These are phyloP conservation scores for Trichogramma pretiosum DNA, from an alignment of 1,140 invertebrate genomes.

Conservation along the genomic window DNA sequence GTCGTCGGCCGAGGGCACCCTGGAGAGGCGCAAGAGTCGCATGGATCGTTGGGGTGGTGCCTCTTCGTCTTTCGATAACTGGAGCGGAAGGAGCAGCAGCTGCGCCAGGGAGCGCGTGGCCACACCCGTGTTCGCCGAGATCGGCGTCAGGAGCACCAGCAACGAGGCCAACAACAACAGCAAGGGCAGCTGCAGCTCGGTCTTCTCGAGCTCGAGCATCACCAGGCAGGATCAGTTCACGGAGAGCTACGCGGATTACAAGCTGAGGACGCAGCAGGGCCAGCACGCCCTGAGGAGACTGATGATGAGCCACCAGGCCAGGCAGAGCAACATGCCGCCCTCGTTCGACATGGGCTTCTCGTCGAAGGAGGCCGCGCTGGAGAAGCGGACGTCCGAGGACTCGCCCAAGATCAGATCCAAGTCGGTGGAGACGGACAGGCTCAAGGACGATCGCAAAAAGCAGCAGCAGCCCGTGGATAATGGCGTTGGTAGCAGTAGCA, in stretches of 20 bases:
- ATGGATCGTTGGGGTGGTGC: conserved; percentile 29
- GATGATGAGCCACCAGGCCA: too few relatives aligned
- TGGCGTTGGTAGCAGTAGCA: conserved; percentile 12
- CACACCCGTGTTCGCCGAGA: conserved; percentile 10
- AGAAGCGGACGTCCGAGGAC: neutral
- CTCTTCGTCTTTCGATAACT: conserved; percentile 36
- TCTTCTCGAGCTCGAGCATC: neutral
- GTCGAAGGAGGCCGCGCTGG: neutral
- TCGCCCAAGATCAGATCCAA: neutral
- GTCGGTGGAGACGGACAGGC: conserved; percentile 5
- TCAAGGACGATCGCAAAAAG: too few relatives aligned
- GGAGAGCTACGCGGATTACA: conserved; percentile 39
- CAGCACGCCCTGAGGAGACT: conserved; percentile 12
- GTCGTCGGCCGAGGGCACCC: conserved; percentile 28
- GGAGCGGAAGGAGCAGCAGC: conserved; percentile 8
- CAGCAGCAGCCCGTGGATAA: neutral
- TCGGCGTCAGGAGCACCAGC: neutral
- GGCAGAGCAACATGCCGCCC: conserved; percentile 3
- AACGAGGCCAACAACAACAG: too few relatives aligned
- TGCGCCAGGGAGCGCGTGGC: neutral
- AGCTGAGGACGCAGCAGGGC: conserved; percentile 24
- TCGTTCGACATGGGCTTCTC: neutral
- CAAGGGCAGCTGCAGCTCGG: neutral
- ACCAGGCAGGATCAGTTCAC: conserved; percentile 35
- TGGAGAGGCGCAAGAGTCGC: conserved; percentile 27